Evolutionary conservation across 2,888 invertebrate genomes (phyloP).

Genomic region (Dryadula phaetusa): DNA sequence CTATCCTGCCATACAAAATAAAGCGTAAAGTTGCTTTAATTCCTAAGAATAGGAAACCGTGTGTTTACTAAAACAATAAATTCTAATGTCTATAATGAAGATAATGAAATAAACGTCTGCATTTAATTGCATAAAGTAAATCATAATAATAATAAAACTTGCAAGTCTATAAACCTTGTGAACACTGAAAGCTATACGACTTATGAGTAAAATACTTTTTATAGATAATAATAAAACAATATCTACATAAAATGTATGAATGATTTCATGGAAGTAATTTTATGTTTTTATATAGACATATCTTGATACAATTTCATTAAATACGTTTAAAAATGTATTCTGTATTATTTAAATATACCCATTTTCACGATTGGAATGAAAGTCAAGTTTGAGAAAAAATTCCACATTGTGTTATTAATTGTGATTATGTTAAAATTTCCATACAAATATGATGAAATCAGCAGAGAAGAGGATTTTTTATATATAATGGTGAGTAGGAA

Average conservation of each 20-base stretch:
- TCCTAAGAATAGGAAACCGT: background rate
- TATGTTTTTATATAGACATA: background rate
- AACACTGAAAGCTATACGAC: conserved; percentile 64
- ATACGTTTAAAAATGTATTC: too few species aligned
- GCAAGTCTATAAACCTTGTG: conserved; percentile 66
- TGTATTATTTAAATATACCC: too few species aligned
- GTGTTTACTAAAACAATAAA: background rate
- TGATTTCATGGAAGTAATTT: background rate
- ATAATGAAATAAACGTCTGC: conserved; percentile 31
- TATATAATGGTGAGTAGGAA: too few species aligned
- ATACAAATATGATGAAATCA: too few species aligned
- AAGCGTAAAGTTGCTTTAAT: too few species aligned
- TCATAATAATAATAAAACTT: conserved; percentile 62
- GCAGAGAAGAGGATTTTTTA: too few species aligned
- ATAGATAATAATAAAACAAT: conserved; percentile 83
- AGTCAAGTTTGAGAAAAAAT: too few species aligned
- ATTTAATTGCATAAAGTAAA: conserved; percentile 40
- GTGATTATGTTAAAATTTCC: too few species aligned
- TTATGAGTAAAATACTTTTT: conserved; percentile 72
- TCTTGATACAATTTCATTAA: too few species aligned
- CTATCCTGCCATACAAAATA: too few species aligned
- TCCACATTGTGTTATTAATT: too few species aligned
- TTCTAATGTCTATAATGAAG: conserved; percentile 20
- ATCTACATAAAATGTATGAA: conserved; percentile 70
- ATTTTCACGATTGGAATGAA: too few species aligned